These are phyloP conservation scores for Aix galericulata DNA, from an alignment of 2,113 vertebrate genomes.

Conservation along the genomic window DNA sequence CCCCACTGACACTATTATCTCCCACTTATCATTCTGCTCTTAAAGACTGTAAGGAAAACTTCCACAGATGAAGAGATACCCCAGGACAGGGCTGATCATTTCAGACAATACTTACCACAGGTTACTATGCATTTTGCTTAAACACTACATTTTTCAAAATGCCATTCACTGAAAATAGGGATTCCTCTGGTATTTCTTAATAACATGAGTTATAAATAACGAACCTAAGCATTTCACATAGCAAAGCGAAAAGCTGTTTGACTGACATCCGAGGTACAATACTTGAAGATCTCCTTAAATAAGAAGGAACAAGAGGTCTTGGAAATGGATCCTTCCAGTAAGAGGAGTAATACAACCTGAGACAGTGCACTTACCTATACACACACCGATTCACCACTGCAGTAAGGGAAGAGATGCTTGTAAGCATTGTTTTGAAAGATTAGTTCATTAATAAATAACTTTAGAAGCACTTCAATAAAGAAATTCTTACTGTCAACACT, in stretches of 20 bases:
- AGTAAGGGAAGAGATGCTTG: background rate
- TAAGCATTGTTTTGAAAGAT: background rate
- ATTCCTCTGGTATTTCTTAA: background rate
- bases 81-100: background rate
- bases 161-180: background rate
- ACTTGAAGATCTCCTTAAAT: background rate
- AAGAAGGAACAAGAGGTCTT: background rate
- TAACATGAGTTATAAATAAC: background rate
- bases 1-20: background rate
- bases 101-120: background rate
- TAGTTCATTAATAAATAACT: conserved; percentile 17
- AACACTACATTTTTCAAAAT: background rate
- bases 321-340: background rate
- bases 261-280: background rate
- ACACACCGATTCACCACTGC: background rate
- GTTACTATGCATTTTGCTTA: background rate
- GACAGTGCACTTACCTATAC: background rate
- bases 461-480: background rate
- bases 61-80: background rate
- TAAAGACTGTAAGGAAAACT: background rate
- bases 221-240: background rate
- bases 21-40: background rate
- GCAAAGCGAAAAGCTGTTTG: background rate
- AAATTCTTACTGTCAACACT: background rate
- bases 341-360: background rate